Evolutionary conservation across 1,140 invertebrate genomes (phyloP).

Genomic region (Plodia interpunctella): DNA sequence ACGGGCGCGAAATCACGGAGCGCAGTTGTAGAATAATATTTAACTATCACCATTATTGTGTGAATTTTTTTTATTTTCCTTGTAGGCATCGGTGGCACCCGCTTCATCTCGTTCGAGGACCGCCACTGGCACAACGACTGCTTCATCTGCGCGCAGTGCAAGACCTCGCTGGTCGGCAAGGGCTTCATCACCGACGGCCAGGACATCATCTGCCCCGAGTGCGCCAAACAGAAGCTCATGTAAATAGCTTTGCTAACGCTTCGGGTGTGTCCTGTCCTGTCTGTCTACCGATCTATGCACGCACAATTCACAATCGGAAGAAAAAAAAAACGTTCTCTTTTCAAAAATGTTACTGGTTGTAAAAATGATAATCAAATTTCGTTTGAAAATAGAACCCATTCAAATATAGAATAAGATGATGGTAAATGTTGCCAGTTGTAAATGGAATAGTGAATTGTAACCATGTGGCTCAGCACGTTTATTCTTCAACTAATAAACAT

Average conservation of each 20-base stretch:
- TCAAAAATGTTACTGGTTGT: background rate
- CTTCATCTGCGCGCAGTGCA: slow-evolving; percentile 98
- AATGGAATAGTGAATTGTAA: slow-evolving; percentile 12
- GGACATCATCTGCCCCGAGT: slow-evolving; percentile 99
- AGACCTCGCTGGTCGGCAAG: slow-evolving; percentile 95
- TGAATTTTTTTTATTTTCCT: slow-evolving; percentile 18
- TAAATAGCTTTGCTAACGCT: slow-evolving; percentile 72
- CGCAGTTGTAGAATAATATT: too few relatives aligned
- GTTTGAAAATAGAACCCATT: too few relatives aligned
- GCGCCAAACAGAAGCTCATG: slow-evolving; percentile 97
- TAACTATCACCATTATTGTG: too few relatives aligned
- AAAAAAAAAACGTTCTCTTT: slow-evolving; percentile 1
- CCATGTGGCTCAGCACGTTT: slow-evolving; percentile 6
- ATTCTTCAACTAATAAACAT: slow-evolving; percentile 9
- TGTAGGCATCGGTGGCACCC: slow-evolving; percentile 97
- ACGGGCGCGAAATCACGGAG: too few relatives aligned
- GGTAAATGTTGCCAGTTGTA: too few relatives aligned
- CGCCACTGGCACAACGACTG: slow-evolving; percentile 99
- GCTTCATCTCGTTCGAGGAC: slow-evolving; percentile 99
- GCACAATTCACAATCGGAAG: background rate
- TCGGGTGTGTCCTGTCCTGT: slow-evolving; percentile 11
- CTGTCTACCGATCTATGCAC: background rate
- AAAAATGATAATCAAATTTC: too few relatives aligned
- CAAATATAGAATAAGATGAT: too few relatives aligned
- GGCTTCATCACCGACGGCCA: slow-evolving; percentile 98